Evolutionary conservation across 2,113 vertebrate genomes (phyloP).

Genomic region (Cyphomyrus discorhynchus): DNA sequence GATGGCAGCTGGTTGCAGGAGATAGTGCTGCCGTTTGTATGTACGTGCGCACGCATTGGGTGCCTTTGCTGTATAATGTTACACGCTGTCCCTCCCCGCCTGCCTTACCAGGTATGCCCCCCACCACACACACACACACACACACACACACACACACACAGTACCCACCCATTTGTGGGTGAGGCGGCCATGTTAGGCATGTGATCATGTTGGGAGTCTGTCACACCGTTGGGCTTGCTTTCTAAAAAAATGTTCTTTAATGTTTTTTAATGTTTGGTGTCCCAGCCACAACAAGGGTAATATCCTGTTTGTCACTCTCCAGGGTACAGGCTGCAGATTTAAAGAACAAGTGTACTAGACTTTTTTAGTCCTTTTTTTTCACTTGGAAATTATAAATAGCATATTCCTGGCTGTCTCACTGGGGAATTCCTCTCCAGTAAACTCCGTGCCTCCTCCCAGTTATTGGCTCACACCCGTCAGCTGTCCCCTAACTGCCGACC

Average conservation of each 20-base stretch:
- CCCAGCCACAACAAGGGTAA: not conserved
- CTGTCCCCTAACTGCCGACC: not conserved
- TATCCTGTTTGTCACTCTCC: not conserved
- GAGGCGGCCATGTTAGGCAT: not conserved
- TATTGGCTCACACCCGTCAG: not conserved
- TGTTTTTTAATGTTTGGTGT: not conserved
- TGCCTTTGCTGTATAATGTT: not conserved
- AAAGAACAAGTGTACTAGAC: constrained; percentile 5
- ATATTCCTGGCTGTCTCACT: not conserved
- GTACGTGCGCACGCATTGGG: not conserved
- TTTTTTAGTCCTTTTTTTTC: not conserved
- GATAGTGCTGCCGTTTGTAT: constrained; percentile 42
- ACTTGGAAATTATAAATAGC: constrained; percentile 1
- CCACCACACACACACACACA: not conserved
- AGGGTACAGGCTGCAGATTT: not conserved
- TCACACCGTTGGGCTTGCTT: not conserved
- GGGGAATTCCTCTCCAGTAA: not conserved
- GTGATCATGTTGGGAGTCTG: not conserved
- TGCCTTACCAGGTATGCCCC: not conserved
- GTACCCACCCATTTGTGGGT: not conserved
- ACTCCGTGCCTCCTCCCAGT: not conserved
- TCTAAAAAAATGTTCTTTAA: not conserved
- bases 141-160: not conserved
- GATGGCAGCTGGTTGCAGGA: constrained; percentile 60
- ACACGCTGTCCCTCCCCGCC: not conserved